phyloP scores from a whole-genome alignment of 1,140 invertebrate genomes.

The Drosophila tropicalis region DNA sequence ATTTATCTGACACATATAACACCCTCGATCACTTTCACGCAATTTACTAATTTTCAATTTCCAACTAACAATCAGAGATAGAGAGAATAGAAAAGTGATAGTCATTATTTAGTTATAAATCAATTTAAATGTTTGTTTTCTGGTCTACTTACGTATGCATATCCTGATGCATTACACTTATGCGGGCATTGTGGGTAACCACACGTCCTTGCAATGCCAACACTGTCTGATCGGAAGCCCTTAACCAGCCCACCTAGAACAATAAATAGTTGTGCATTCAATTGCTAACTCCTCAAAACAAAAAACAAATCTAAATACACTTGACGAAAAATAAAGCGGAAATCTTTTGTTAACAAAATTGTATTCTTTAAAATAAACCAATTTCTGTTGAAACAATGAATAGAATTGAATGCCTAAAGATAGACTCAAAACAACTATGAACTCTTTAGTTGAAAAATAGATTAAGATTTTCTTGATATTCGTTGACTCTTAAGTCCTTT shows the following conservation, averaged over 20 bases:
- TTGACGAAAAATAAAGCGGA: background rate
- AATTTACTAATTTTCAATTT: conserved; percentile 90
- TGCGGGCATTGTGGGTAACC: conserved; percentile 94
- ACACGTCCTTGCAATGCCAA: conserved; percentile 92
- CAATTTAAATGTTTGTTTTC: too few species aligned
- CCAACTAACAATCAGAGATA: conserved; percentile 84
- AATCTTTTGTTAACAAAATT: too few species aligned
- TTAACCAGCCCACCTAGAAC: conserved; percentile 94
- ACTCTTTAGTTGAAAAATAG: too few species aligned
- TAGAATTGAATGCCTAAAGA: too few species aligned
- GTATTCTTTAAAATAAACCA: too few species aligned
- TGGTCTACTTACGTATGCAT: conserved; percentile 84
- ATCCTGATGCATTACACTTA: conserved; percentile 91
- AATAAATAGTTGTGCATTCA: background rate
- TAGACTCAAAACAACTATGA: too few species aligned
- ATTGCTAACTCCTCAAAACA: background rate
- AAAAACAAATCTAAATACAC: background rate
- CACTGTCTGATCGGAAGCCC: conserved; percentile 94
- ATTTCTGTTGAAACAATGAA: too few species aligned
- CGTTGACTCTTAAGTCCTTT: too few species aligned
- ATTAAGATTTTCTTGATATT: too few species aligned
- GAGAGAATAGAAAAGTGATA: background rate
- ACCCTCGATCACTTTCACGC: conserved; percentile 89
- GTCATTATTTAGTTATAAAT: too few species aligned
- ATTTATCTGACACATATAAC: conserved; percentile 95